phyloP scores from a whole-genome alignment of 2,888 invertebrate genomes.

The Nymphalis urticae region DNA sequence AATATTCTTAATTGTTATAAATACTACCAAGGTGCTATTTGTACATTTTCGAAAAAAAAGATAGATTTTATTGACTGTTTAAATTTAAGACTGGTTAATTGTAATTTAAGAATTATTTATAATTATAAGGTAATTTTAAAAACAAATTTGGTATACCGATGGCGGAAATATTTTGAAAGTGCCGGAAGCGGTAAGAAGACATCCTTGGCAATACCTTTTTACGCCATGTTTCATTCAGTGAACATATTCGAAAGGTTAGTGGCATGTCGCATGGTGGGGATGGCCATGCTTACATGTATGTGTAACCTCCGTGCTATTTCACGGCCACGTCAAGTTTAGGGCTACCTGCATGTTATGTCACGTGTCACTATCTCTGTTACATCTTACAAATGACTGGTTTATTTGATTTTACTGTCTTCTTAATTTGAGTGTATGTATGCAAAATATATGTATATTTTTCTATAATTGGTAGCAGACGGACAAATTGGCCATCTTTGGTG shows the following conservation, averaged over 20 bases:
- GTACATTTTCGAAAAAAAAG: no score
- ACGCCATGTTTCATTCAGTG: conserved; percentile 3
- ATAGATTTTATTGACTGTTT: no score
- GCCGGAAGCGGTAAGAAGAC: conserved; percentile 3
- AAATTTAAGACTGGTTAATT: no score
- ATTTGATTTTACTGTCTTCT: no score
- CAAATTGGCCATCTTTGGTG: no score
- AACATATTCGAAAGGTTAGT: conserved; percentile 7
- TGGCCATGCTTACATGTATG: neutral
- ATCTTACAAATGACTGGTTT: neutral
- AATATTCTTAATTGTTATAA: no score
- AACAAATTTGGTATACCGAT: neutral
- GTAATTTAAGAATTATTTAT: neutral
- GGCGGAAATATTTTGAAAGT: conserved; percentile 1
- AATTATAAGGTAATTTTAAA: neutral
- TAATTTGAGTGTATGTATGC: no score
- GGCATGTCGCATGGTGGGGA: neutral
- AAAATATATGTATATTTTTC: no score
- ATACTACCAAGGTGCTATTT: no score
- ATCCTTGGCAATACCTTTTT: neutral
- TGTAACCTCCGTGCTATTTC: conserved; percentile 3
- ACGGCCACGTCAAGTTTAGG: conserved; percentile 4
- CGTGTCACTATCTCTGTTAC: neutral
- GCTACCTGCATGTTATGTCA: neutral
- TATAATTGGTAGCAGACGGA: no score